A percentile compares a stretch with the other conserved stretches of the same genome.
phyloP scores from a whole-genome alignment of 2,113 vertebrate genomes.

The Aegotheles bennettii region DNA sequence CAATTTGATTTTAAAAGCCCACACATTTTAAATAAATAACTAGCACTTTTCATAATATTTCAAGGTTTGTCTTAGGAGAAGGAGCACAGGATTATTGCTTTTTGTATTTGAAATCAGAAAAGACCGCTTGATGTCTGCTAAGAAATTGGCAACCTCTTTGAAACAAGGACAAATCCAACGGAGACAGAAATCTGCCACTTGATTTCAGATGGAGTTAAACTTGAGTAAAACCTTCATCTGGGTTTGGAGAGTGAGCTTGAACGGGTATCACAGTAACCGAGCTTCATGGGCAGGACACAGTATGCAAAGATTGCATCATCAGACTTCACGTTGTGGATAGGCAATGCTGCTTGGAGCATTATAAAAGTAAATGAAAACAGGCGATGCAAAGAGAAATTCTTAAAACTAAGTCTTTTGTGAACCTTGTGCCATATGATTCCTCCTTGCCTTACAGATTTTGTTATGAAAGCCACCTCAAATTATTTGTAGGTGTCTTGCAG shows the following conservation, averaged over 20 bases:
- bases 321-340: fast-evolving
- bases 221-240: neutral
- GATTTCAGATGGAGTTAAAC: neutral
- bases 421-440: neutral
- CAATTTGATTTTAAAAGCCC: neutral
- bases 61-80: neutral
- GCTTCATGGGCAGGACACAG: neutral
- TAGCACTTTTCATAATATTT: neutral
- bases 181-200: neutral
- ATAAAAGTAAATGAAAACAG: neutral
- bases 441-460: neutral
- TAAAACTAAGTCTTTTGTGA: neutral
- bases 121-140: neutral
- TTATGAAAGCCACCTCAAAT: neutral
- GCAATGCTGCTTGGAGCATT: neutral
- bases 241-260: neutral
- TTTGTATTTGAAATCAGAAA: neutral
- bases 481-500: neutral
- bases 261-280: fast-evolving
- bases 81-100: neutral
- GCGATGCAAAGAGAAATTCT: neutral
- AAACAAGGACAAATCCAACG: neutral
- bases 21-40: neutral
- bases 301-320: neutral
- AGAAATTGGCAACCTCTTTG: neutral